Base-by-base conservation (phyloP, 2,797 vertebrate species). In the Sphaeramia orbicularis region DNA sequence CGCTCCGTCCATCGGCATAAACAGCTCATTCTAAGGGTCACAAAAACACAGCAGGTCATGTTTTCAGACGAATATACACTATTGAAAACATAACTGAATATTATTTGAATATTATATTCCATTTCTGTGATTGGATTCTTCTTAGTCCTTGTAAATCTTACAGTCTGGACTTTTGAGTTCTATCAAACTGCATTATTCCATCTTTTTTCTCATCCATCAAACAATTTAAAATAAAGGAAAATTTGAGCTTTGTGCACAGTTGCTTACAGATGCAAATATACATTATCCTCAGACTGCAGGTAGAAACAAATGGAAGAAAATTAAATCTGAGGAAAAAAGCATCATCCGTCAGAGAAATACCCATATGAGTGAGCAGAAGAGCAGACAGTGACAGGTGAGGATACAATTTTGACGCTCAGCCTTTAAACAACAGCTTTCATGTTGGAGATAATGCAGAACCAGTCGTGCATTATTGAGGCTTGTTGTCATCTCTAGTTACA, bases 401-500 rank as follows among this genome's bases (percentile, higher is more conserved):
- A 76, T 63, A 19, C 56, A 64, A 24, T 41, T 69, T 47, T 49
- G 54, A 58, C 16, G 24, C 30, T 38, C 53, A 18, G 52, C 21
- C 3, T 36, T 14, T 49, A 10, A 11, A 10, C 47, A 77, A 45
- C n/a, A 11, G 18, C 27, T 48, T 59, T 65, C 12, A 37, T 44
- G n/a, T 32, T 12, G 35, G 32, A 73, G 67, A 65, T 66, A 54
- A 69, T 8, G 19, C 49, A 45, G 10, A 54, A 14, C n/a, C 18
- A 18, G 14, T 66, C 38, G 49, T 55, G 18, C 52, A 42, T 62
- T 66, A 38, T 38, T 41, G 38, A 47, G 8, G 9, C 50, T 59
- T 30, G 51, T 54, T 68, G 65, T 83, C 63, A 79, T 78, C 59
- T 40, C 18, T 19, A 47, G 45, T 61, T 66, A 59, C 77, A 81